Conservation (phyloP, 2,797 vertebrate species). For the Bovichtus variegatus region DNA sequence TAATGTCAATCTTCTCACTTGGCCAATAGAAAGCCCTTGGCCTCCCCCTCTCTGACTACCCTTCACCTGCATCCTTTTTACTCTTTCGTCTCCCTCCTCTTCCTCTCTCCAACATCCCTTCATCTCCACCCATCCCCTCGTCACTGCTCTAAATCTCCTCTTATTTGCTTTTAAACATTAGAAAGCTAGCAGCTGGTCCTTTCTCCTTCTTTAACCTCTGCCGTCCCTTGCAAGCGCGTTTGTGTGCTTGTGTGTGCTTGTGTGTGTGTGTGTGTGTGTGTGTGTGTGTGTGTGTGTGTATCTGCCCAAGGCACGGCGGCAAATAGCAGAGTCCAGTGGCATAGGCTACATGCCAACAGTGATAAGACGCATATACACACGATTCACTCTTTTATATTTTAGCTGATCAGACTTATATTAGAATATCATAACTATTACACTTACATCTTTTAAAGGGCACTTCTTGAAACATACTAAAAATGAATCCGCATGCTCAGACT, state of each 20-base stretch:
- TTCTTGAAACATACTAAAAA: not conserved
- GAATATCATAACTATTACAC: not conserved
- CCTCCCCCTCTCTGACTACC: not conserved
- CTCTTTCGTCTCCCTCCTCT: not conserved
- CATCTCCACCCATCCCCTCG: not conserved
- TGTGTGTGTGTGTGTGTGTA: constrained; percentile 5
- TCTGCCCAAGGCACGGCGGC: constrained; percentile 74
- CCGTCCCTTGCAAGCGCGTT: constrained; percentile 61
- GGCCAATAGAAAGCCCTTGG: not conserved
- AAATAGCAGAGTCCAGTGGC: constrained; percentile 37
- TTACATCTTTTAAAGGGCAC: not conserved
- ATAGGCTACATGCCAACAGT: constrained; percentile 31
- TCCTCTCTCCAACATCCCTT: not conserved
- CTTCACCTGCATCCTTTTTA: not conserved
- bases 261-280: not conserved
- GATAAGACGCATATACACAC: constrained; percentile 6
- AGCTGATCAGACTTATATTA: not conserved
- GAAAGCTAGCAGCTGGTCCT: constrained; percentile 90
- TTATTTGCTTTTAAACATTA: constrained; percentile 84
- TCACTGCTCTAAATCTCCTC: not conserved
- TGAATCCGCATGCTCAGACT: not conserved
- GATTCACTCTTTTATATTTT: not conserved
- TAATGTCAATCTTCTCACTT: too few relatives aligned
- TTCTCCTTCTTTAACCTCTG: constrained; percentile 93
- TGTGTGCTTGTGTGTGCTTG: constrained; percentile 1